These are phyloP conservation scores for Crematogaster levior DNA, from an alignment of 2,888 invertebrate genomes.

Conservation along the genomic window DNA sequence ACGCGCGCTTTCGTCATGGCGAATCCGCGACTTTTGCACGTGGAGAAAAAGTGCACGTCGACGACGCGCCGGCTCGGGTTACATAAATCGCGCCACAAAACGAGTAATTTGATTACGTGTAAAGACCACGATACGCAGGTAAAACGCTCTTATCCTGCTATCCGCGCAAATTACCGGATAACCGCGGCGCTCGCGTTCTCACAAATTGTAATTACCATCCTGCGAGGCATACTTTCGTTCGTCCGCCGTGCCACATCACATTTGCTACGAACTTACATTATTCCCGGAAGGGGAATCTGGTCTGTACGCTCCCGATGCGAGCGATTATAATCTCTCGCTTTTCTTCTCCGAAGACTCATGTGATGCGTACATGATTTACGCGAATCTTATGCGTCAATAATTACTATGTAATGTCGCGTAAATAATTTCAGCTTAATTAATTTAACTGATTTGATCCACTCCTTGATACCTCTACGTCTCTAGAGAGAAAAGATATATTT, in stretches of 20 bases:
- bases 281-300: slow-evolving; percentile 1
- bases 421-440: neutral
- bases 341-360: neutral
- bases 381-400: neutral
- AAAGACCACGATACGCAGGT: slow-evolving; percentile 39
- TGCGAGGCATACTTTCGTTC: slow-evolving; percentile 19
- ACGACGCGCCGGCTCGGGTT: slow-evolving; percentile 20
- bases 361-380: too few species aligned
- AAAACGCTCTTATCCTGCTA: slow-evolving; percentile 27
- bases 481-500: neutral
- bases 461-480: neutral
- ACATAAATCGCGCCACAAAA: slow-evolving; percentile 41
- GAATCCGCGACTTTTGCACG: slow-evolving; percentile 41
- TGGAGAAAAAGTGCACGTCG: slow-evolving; percentile 23
- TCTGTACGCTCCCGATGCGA: neutral
- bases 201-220: slow-evolving; percentile 40
- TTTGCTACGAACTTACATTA: slow-evolving; percentile 15
- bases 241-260: neutral
- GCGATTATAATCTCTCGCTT: slow-evolving; percentile 21
- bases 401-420: neutral
- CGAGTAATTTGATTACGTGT: slow-evolving; percentile 52
- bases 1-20: slow-evolving; percentile 40
- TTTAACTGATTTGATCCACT: neutral
- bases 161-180: slow-evolving; percentile 47
- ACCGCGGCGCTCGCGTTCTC: slow-evolving; percentile 47